Evolutionary conservation across 1,140 invertebrate species (phyloP).

Genomic region (Elysia chlorotica): DNA sequence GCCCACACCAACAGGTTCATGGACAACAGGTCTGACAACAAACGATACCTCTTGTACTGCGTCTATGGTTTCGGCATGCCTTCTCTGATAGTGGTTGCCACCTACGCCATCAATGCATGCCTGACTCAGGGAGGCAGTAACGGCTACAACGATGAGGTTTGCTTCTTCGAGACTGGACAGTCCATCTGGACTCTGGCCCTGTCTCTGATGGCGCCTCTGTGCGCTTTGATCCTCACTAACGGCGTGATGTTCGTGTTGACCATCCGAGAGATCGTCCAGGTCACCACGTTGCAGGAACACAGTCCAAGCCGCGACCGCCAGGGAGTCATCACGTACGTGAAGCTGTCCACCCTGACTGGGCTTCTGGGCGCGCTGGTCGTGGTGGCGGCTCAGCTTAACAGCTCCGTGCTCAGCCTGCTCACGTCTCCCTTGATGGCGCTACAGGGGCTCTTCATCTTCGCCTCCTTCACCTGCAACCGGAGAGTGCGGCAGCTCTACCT

Average conservation of each 20-base stretch:
- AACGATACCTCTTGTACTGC: neutral
- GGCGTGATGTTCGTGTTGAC: constrained; percentile 5
- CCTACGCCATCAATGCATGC: neutral
- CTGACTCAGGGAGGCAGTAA: neutral
- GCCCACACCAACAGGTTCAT: neutral
- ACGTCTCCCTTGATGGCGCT: neutral
- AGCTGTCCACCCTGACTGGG: constrained; percentile 22
- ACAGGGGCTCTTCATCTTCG: neutral
- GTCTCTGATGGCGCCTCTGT: constrained; percentile 9
- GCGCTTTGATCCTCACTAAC: constrained; percentile 5
- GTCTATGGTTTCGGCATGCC: neutral
- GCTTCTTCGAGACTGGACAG: neutral
- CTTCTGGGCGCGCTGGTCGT: neutral
- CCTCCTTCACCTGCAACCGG: neutral
- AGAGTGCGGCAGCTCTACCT: neutral
- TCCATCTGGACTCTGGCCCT: neutral
- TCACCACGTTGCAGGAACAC: neutral
- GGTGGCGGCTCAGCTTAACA: neutral
- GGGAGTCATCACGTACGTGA: constrained; percentile 12
- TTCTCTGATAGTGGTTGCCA: neutral
- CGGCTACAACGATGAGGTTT: constrained; percentile 2
- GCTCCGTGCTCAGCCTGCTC: neutral
- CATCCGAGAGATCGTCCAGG: constrained; percentile 5
- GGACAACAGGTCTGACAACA: neutral
- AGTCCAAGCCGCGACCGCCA: neutral